Percentiles rank a stretch among this genome's conserved stretches.
Conservation (phyloP, 1,140 invertebrate species). For the Cydia pomonella region DNA sequence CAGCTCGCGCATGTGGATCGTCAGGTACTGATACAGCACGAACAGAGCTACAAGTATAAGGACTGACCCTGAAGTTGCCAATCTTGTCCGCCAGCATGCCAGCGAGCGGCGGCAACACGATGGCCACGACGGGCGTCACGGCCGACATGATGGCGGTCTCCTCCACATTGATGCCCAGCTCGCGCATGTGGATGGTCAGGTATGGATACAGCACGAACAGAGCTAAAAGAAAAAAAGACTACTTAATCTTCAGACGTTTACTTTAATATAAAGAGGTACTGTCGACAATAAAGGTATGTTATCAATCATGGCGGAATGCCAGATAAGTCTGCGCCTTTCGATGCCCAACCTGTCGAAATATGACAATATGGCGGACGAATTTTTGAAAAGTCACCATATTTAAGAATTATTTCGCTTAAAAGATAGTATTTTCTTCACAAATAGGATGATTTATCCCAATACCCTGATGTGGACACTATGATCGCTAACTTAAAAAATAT, state of each 20-base stretch:
- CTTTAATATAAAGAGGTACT: too few relatives aligned
- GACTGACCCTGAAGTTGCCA: conserved; percentile 88
- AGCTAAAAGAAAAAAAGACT: conserved; percentile 75
- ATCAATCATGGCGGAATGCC: too few relatives aligned
- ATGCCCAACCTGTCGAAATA: too few relatives aligned
- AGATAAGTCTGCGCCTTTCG: too few relatives aligned
- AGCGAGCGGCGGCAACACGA: conserved; percentile 89
- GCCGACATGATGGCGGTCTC: conserved; percentile 94
- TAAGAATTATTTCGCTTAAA: too few relatives aligned
- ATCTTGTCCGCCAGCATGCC: conserved; percentile 90
- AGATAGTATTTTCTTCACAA: too few relatives aligned
- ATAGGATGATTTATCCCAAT: too few relatives aligned
- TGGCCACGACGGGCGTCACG: conserved; percentile 88
- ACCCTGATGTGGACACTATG: too few relatives aligned
- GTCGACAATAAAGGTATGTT: too few relatives aligned
- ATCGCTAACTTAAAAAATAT: too few relatives aligned
- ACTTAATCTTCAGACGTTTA: neutral
- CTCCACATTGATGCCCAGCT: conserved; percentile 90
- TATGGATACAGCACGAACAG: conserved; percentile 90
- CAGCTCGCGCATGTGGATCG: conserved; percentile 91
- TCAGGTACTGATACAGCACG: conserved; percentile 91
- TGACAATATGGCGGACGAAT: too few relatives aligned
- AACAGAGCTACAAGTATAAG: conserved; percentile 85
- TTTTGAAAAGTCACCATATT: too few relatives aligned
- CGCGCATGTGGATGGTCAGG: conserved; percentile 92